Conservation (phyloP, 2,888 invertebrate genomes). For the Cristatella mucedo region DNA sequence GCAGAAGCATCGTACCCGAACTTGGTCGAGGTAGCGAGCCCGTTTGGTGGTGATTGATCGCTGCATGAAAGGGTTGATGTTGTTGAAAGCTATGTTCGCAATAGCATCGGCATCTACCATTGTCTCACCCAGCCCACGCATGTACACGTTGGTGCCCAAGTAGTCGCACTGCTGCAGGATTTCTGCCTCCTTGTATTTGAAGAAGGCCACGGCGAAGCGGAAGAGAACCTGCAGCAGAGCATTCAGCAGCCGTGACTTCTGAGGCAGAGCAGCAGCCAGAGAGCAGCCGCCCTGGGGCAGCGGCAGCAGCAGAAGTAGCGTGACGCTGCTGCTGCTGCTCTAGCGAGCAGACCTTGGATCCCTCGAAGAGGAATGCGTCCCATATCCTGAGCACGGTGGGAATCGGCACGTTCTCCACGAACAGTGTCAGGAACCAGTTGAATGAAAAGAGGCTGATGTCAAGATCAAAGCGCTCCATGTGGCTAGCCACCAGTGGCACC, state of each 20-base stretch:
- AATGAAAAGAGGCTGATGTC: slow-evolving; percentile 43
- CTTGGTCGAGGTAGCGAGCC: slow-evolving; percentile 23
- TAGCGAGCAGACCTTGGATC: slow-evolving; percentile 42
- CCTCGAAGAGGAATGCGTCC: slow-evolving; percentile 45
- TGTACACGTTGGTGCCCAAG: slow-evolving; percentile 20
- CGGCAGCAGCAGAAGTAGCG: neutral
- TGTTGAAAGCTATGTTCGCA: slow-evolving; percentile 32
- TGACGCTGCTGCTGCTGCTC: no score
- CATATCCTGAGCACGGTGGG: slow-evolving; percentile 43
- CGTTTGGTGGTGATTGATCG: slow-evolving; percentile 21
- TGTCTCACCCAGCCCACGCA: slow-evolving; percentile 26
- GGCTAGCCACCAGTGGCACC: slow-evolving; percentile 39
- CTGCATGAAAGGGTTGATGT: slow-evolving; percentile 35
- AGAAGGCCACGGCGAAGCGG: slow-evolving; percentile 33
- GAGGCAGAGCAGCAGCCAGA: no score
- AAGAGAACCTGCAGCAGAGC: slow-evolving; percentile 36
- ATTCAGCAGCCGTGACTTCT: no score
- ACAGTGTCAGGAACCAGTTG: slow-evolving; percentile 45
- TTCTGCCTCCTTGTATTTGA: slow-evolving; percentile 30
- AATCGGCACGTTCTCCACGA: slow-evolving; percentile 43
- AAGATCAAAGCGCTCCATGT: slow-evolving; percentile 39
- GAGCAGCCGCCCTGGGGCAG: neutral
- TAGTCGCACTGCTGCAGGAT: slow-evolving; percentile 18
- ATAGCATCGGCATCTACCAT: slow-evolving; percentile 26
- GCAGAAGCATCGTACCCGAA: slow-evolving; percentile 30